These are phyloP conservation scores for Gari tellinella DNA, from an alignment of 2,888 invertebrate species.

Conservation along the genomic window DNA sequence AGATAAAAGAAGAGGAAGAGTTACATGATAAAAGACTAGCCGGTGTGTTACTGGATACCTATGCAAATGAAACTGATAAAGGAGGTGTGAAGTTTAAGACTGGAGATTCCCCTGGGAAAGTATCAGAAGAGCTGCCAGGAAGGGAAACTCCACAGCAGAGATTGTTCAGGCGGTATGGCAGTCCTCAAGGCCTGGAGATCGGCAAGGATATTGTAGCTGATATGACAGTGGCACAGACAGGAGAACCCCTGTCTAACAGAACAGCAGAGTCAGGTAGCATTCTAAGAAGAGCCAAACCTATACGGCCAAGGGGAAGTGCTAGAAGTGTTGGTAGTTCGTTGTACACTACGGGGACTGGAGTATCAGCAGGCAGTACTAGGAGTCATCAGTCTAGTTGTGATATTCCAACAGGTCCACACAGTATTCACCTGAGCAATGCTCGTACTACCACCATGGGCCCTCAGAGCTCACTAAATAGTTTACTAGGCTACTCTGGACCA, in stretches of 20 bases:
- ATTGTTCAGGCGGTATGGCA: slow-evolving; percentile 49
- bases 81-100: slow-evolving; percentile 41
- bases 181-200: slow-evolving; percentile 42
- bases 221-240: slow-evolving; percentile 17
- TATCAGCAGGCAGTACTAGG: slow-evolving; percentile 47
- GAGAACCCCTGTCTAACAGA: slow-evolving; percentile 31
- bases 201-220: slow-evolving; percentile 1
- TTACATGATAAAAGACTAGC: slow-evolving; percentile 7
- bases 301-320: slow-evolving; percentile 60
- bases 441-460: slow-evolving; percentile 73
- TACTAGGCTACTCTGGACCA: slow-evolving; percentile 68
- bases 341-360: slow-evolving; percentile 55
- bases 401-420: slow-evolving; percentile 67
- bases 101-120: slow-evolving; percentile 5
- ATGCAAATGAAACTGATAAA: slow-evolving; percentile 56
- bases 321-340: slow-evolving; percentile 66
- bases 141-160: slow-evolving; percentile 55
- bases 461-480: slow-evolving; percentile 70
- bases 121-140: slow-evolving; percentile 19
- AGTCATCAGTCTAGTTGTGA: slow-evolving; percentile 65
- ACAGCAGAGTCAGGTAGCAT: slow-evolving; percentile 20
- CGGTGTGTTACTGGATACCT: slow-evolving; percentile 60
- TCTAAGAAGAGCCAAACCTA: slow-evolving; percentile 27
- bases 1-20: slow-evolving; percentile 29
- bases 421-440: slow-evolving; percentile 67